A percentile compares a stretch with the other conserved stretches of the same genome.
phyloP scores from a whole-genome alignment of 2,888 invertebrate genomes.

The Terebella lapidaria region DNA sequence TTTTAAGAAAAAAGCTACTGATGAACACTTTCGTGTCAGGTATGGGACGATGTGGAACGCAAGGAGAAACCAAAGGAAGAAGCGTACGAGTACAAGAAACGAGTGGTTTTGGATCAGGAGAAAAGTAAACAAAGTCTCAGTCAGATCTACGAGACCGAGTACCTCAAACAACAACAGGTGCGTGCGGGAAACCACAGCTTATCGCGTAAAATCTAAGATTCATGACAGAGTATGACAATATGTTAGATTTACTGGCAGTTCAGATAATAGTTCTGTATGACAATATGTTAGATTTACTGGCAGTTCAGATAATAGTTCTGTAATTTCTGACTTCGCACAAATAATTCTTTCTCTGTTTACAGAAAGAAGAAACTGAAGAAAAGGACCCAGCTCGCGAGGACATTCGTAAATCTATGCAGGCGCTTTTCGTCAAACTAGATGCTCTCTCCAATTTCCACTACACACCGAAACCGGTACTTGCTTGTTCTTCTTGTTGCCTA shows the following conservation, averaged over 20 bases:
- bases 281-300: too few relatives aligned
- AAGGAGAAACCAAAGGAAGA: slow-evolving; percentile 69
- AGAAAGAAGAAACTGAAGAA: slow-evolving; percentile 54
- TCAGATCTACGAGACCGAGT: slow-evolving; percentile 79
- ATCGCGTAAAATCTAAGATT: too few relatives aligned
- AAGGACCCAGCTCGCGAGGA: slow-evolving; percentile 68
- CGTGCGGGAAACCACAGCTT: too few relatives aligned
- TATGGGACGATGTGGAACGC: slow-evolving; percentile 87
- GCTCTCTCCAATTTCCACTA: slow-evolving; percentile 91
- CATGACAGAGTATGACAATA: too few relatives aligned
- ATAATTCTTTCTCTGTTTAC: too few relatives aligned
- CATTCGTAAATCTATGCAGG: slow-evolving; percentile 69
- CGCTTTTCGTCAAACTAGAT: slow-evolving; percentile 80
- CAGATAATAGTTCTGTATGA: too few relatives aligned
- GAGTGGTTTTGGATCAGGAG: slow-evolving; percentile 81
- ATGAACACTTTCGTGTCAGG: slow-evolving; percentile 59
- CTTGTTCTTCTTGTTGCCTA: neutral
- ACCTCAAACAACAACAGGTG: slow-evolving; percentile 56
- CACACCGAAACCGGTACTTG: slow-evolving; percentile 72
- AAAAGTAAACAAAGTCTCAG: slow-evolving; percentile 90
- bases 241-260: too few relatives aligned
- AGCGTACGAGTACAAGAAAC: slow-evolving; percentile 79
- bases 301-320: too few relatives aligned
- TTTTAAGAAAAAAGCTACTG: neutral
- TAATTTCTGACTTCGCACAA: too few relatives aligned